These are phyloP conservation scores for Trissoscelio sp. DNA, from an alignment of 2,888 invertebrate genomes.

Conservation along the genomic window DNA sequence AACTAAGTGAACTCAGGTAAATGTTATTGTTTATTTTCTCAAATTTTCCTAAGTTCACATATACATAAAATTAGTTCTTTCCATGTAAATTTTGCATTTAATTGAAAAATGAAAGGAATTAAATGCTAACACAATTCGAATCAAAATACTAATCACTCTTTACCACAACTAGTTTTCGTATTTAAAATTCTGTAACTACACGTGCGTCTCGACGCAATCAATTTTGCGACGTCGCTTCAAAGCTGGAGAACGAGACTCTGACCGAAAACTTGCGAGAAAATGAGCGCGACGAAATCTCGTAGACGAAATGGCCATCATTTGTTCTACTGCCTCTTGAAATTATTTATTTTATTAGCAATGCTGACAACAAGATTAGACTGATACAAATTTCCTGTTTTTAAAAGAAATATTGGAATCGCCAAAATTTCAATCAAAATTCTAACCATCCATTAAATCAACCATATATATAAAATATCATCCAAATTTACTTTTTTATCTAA, in stretches of 20 bases:
- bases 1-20: no score
- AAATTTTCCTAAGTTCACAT: no score
- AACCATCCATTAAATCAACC: no score
- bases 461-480: no score
- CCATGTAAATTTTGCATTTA: no score
- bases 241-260: slow-evolving; percentile 16
- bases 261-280: slow-evolving; percentile 8
- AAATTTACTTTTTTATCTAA: no score
- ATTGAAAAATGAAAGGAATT: no score
- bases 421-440: no score
- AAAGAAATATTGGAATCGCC: no score
- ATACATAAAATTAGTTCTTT: no score
- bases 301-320: slow-evolving; percentile 4
- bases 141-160: neutral
- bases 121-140: no score
- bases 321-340: slow-evolving; percentile 1
- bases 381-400: slow-evolving; percentile 25
- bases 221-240: slow-evolving; percentile 21
- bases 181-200: neutral
- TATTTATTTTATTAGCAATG: neutral
- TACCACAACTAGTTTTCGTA: slow-evolving; percentile 1
- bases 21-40: no score
- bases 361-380: slow-evolving; percentile 12
- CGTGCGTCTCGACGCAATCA: slow-evolving; percentile 29
- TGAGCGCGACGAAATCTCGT: slow-evolving; percentile 5